phyloP scores from a whole-genome alignment of 2,113 vertebrate genomes.

The Ictidomys tridecemlineatus region DNA sequence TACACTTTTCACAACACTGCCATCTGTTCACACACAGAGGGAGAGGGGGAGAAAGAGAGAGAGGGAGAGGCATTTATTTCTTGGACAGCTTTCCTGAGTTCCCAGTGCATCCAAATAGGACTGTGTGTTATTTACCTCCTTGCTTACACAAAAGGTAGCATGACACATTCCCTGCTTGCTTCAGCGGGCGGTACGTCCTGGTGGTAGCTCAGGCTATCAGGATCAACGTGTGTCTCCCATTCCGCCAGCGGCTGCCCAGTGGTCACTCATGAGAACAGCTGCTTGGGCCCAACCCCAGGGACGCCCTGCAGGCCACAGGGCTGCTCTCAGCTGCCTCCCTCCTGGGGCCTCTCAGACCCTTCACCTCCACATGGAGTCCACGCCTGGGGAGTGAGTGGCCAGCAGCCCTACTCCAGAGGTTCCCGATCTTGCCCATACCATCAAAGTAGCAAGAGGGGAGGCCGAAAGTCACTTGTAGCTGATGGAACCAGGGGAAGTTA shows the following conservation, averaged over 20 bases:
- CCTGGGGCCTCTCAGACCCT: no score
- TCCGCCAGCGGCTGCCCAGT: fast-evolving
- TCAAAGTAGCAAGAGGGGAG: fast-evolving
- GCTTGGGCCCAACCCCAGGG: neutral
- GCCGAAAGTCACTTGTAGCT: neutral
- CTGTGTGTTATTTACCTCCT: neutral
- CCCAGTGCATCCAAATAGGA: neutral
- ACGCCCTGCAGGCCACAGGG: neutral
- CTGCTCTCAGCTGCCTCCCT: no score
- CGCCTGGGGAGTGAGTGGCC: no score
- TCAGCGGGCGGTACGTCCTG: neutral
- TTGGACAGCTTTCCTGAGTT: neutral
- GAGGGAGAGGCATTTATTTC: neutral
- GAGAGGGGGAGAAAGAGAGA: neutral
- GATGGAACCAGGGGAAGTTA: neutral
- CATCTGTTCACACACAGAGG: neutral
- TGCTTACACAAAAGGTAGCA: neutral
- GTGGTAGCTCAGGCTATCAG: neutral
- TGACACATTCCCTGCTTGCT: neutral
- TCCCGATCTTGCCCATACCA: fast-evolving
- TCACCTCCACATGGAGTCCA: no score
- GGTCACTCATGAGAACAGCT: no score
- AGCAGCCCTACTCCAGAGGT: no score
- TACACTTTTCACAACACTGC: neutral
- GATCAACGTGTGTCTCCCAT: no score